Base-by-base conservation (phyloP, 1,140 invertebrate species). In the Matsumurasca onukii region DNA sequence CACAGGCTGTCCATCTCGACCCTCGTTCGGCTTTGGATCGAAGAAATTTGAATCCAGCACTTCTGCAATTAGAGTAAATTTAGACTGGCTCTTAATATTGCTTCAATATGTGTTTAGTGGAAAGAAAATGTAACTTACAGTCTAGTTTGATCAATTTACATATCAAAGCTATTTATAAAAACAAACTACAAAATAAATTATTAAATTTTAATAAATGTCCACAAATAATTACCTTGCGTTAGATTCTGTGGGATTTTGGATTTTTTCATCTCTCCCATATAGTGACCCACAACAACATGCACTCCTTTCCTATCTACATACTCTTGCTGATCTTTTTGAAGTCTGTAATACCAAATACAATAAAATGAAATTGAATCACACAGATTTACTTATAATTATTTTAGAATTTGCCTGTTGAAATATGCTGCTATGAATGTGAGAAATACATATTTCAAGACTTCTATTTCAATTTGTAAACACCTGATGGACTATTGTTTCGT, bases 31-130 rank as follows among this genome's bases (percentile, higher is more conserved):
- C 69, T 88, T 80, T 5, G 94, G 93, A 57, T 86, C 77, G 78
- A 91, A 97, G 78, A 90, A 86, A 78, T 96, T 96, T 68, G 84
- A 82, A 77, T 96, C 92, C 71, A 95, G 83, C 69, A 92, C 80
- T 74, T 94, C 93, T 92, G 81, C 48, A 84, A 85, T 24, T 25
- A 70, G 72, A 64, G 64, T 55, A 12, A 9, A 57, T 57, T n/a
- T n/a, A n/a, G n/a, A n/a, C n/a, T n/a, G n/a, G n/a, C n/a, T n/a
- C n/a, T n/a, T n/a, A n/a, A n/a, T n/a, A n/a, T n/a, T n/a, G n/a
- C n/a, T n/a, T n/a, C n/a, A n/a, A n/a, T n/a, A n/a, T n/a, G n/a
- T n/a, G n/a, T n/a, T n/a, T n/a, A n/a, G n/a, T n/a, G n/a, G n/a
- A n/a, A n/a, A n/a, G n/a, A n/a, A n/a, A n/a, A n/a, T n/a, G n/a